Conservation (phyloP, 2,888 invertebrate species). For the Notocelia uddmanniana region DNA sequence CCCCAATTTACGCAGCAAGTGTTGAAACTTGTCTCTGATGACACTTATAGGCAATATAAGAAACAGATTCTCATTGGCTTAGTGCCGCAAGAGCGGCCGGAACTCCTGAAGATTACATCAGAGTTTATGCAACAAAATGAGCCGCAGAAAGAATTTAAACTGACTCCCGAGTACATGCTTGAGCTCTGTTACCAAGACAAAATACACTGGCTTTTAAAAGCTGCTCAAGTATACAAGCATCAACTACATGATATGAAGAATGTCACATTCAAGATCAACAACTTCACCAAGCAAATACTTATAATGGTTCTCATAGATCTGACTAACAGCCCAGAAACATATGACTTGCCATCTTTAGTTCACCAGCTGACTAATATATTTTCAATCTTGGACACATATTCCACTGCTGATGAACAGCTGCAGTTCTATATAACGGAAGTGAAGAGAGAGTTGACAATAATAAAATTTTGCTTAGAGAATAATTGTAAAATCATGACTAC, state of each 20-base stretch:
- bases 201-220: constrained; percentile 81
- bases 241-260: constrained; percentile 79
- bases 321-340: constrained; percentile 79
- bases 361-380: constrained; percentile 80
- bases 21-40: constrained; percentile 69
- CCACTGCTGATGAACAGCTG: constrained; percentile 73
- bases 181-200: constrained; percentile 81
- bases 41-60: constrained; percentile 71
- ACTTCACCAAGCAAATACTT: constrained; percentile 81
- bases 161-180: constrained; percentile 82
- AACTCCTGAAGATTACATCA: constrained; percentile 66
- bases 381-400: constrained; percentile 79
- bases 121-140: constrained; percentile 76
- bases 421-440: constrained; percentile 82
- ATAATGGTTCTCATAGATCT: constrained; percentile 82
- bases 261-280: constrained; percentile 80
- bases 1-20: constrained; percentile 66
- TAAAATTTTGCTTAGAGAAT: constrained; percentile 82
- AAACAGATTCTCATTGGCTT: constrained; percentile 79
- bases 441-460: constrained; percentile 79
- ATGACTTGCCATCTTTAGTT: constrained; percentile 75
- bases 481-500: constrained; percentile 83
- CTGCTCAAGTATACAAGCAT: constrained; percentile 76
- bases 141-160: constrained; percentile 74
- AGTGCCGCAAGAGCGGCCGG: constrained; percentile 71